Conservation (phyloP, 2,113 vertebrate genomes). For the Cavia aperea region DNA sequence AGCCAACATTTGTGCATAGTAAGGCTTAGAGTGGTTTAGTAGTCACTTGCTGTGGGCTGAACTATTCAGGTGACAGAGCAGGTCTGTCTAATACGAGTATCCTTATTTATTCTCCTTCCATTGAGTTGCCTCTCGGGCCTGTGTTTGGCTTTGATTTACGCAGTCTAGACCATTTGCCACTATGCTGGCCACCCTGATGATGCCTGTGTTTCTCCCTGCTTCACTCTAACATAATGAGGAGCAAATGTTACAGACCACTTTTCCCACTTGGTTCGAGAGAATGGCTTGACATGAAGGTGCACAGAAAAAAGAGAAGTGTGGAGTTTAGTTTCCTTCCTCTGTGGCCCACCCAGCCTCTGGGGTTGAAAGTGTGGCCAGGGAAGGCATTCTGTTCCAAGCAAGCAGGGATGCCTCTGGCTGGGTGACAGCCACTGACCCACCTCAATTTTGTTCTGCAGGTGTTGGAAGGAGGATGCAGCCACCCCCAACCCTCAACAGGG, state of each 20-base stretch:
- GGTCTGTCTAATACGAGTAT: neutral
- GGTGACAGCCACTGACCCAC: conserved; percentile 42
- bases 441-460: conserved; percentile 60
- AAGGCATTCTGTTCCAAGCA: conserved; percentile 32
- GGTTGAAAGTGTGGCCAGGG: neutral
- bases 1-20: neutral
- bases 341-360: conserved; percentile 58
- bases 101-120: neutral
- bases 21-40: neutral
- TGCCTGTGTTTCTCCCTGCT: neutral
- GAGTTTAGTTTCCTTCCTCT: conserved; percentile 38
- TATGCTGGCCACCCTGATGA: neutral
- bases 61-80: neutral
- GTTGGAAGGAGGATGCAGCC: conserved; percentile 45
- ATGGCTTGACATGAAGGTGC: conserved; percentile 28
- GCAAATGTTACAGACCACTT: neutral
- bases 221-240: neutral
- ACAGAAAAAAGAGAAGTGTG: conserved; percentile 10
- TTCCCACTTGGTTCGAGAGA: neutral
- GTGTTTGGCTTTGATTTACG: neutral
- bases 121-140: neutral
- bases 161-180: neutral
- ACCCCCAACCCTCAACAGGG: conserved; percentile 45
- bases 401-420: conserved; percentile 50
- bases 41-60: neutral